A percentile compares a stretch with the other conserved stretches of the same genome.
Evolutionary conservation across 2,888 invertebrate species (phyloP).

Genomic region (Aproaerema taeniolella): DNA sequence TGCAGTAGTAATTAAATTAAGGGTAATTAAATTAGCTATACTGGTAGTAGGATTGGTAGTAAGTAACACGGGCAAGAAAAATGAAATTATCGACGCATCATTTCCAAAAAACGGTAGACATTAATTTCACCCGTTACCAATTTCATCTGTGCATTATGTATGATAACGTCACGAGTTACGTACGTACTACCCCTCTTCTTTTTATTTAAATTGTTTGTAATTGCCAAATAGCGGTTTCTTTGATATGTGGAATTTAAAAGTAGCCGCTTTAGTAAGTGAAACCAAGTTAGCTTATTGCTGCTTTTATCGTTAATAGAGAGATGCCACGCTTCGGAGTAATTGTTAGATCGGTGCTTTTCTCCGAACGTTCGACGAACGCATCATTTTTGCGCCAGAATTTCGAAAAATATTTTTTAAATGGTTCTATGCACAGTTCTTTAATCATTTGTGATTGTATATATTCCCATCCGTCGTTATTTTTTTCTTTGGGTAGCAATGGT

Average conservation of each 20-base stretch:
- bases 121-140: constrained; percentile 2
- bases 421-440: neutral
- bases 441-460: neutral
- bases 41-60: too few species aligned
- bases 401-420: neutral
- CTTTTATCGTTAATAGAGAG: constrained; percentile 5
- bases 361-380: neutral
- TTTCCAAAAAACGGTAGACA: constrained; percentile 1
- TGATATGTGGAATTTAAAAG: constrained; percentile 1
- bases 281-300: neutral
- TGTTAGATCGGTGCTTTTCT: constrained; percentile 4
- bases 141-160: constrained; percentile 4
- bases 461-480: neutral
- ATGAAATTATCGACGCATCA: neutral
- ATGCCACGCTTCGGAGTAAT: constrained; percentile 2
- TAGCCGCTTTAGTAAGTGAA: neutral
- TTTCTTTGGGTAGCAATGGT: neutral
- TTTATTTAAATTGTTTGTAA: constrained; percentile 4
- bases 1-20: too few species aligned
- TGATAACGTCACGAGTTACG: constrained; percentile 1
- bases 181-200: constrained; percentile 1
- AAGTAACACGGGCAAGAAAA: too few species aligned
- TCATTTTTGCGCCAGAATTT: neutral
- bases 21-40: too few species aligned
- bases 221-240: constrained; percentile 1